Evolutionary conservation across 2,113 vertebrate genomes (phyloP).

Genomic region (Mormyrus lacerda): DNA sequence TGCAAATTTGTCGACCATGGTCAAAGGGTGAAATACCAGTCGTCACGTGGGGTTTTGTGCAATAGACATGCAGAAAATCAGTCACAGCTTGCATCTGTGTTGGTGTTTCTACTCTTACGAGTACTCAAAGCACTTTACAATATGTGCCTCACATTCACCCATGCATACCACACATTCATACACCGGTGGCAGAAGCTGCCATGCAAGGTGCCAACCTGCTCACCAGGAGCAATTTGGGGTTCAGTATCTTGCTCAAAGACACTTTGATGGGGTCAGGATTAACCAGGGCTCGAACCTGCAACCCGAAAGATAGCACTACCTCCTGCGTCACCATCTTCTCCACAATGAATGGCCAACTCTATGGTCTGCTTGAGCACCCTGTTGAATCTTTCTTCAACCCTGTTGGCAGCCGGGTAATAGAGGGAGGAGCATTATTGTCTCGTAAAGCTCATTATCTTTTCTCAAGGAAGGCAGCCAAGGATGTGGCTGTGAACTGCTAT

Average conservation of each 20-base stretch:
- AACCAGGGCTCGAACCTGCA: no score
- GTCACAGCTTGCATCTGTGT: background rate
- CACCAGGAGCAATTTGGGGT: no score
- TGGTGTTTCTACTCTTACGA: background rate
- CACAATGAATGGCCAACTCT: background rate
- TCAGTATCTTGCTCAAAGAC: no score
- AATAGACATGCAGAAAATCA: background rate
- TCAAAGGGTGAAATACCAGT: background rate
- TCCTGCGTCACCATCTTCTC: no score
- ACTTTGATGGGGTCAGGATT: no score
- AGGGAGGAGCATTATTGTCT: background rate
- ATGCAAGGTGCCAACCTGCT: no score
- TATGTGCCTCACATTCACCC: no score
- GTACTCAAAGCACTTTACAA: no score
- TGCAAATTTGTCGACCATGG: background rate
- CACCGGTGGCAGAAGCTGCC: no score
- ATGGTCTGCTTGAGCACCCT: background rate
- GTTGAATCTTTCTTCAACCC: background rate
- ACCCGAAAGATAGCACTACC: no score
- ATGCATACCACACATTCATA: no score
- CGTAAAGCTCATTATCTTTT: background rate
- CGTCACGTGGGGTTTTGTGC: background rate
- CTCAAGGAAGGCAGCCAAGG: slow-evolving; percentile 9
- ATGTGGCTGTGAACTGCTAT: slow-evolving; percentile 19
- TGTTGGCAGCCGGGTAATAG: background rate